These are phyloP conservation scores for Drosophila greeni DNA, from an alignment of 2,888 invertebrate genomes.

Conservation along the genomic window DNA sequence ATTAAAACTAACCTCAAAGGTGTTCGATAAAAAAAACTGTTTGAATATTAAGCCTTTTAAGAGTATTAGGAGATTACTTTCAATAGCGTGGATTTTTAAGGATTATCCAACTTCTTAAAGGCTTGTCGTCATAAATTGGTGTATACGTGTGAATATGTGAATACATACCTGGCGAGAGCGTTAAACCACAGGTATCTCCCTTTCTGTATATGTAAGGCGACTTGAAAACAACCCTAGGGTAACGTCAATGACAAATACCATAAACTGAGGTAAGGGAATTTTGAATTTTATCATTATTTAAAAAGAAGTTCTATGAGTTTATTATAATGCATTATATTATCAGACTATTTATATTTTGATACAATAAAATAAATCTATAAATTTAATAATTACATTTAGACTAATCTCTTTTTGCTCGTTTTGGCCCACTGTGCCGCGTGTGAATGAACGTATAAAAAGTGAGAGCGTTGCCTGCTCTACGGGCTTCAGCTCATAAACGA, in stretches of 20 bases:
- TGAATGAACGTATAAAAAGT: slow-evolving; percentile 72
- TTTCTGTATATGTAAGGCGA: neutral
- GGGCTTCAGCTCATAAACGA: slow-evolving; percentile 65
- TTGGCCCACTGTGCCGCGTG: slow-evolving; percentile 60
- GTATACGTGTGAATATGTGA: neutral
- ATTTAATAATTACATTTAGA: neutral
- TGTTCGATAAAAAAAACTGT: neutral
- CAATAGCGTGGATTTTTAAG: slow-evolving; percentile 9
- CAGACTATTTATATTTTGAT: too few relatives aligned
- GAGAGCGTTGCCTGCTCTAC: slow-evolving; percentile 56
- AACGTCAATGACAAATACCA: neutral
- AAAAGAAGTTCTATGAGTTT: neutral
- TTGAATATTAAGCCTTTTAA: neutral
- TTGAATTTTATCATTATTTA: neutral
- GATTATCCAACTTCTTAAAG: slow-evolving; percentile 23
- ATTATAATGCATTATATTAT: too few relatives aligned
- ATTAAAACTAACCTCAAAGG: neutral
- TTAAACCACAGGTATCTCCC: slow-evolving; percentile 5
- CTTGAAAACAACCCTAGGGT: slow-evolving; percentile 3
- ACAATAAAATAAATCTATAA: too few relatives aligned
- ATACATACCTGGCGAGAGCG: slow-evolving; percentile 6
- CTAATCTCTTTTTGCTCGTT: neutral
- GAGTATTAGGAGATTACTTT: slow-evolving; percentile 6
- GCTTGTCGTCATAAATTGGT: slow-evolving; percentile 1
- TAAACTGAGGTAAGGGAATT: neutral